Evolutionary conservation across 1,140 invertebrate species (phyloP), one percentile per base, ranked within the genome.

Genomic region (Microvelia longipes): DNA sequence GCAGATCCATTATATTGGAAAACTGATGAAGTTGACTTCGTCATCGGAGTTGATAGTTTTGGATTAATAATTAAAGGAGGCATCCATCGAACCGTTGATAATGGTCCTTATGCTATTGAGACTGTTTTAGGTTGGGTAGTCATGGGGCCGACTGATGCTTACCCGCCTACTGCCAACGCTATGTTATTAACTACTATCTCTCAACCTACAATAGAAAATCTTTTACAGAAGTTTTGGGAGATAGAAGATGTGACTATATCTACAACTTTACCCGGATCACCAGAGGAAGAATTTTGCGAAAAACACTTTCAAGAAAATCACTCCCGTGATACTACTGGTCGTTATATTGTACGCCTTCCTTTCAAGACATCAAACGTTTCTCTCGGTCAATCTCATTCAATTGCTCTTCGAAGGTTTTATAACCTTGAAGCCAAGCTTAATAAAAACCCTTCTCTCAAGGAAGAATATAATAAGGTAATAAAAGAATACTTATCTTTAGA

Each of bases 341-440:
- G 66, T 28, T 67, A 67, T 29, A 67, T 67, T 14, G 28, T 67
- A n/a, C 25, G 28, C 13, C n/a, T 67, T 27, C 66, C 66, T 28
- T 29, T 67, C 13, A 67, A 67, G 28, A 27, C n/a, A 11, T 19
- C n/a, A 19, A 13, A 19, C 24, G 28, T 19, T 28, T 29, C 28
- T 11, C 66, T 67, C 24, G 66, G 66, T 5, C 5, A 67, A 11
- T 25, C n/a, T 27, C 13, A 67, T 19, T 11, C n/a, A 67, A 67
- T 67, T 29, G 66, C 66, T 29, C 13, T 67, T 2, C 66, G 66
- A 2, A 26, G 66, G 28, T 67, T 67, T 29, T 67, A 28, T 67
- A 29, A 28, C 24, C 28, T 67, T 14, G 66, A 67, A 67, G 2
- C 5, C 13, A 27, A 28, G 28, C 28, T 67, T 19, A 19, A 29